Base-by-base conservation (phyloP, 2,797 vertebrate genomes). In the Arctocebus calabarensis region DNA sequence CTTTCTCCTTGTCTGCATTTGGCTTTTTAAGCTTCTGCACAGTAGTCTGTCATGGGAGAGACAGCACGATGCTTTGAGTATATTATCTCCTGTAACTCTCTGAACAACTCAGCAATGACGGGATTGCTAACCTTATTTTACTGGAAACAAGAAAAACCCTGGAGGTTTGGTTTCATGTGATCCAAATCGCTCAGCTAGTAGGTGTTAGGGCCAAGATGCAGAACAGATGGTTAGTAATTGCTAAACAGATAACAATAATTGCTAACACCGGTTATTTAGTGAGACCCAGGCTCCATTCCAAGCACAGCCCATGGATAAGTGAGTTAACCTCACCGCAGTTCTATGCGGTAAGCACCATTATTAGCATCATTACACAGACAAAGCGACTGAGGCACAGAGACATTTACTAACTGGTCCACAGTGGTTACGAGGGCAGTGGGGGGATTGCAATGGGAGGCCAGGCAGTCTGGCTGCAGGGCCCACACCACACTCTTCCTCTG, bases 401-500 rank as follows among this genome's bases (percentile, higher is more conserved):
- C 2, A 0, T 37, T 29, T 23, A 20, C 83, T 32, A 4, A 52
- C 43, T 25, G 52, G 73, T 32, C 7, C 57, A 3, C 0, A 11
- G 32, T 25, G 32, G 14, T 34, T 10, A 17, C 75, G 29, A 0
- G 0, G 77, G 32, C 70, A 17, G 57, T 7, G 0, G 70, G 13
- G 70, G 52, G 25, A 2, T 6, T 22, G 68, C n/a, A 34, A 2
- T 29, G n/a, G 17, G 45, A 16, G 34, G 27, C 79, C 34, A 13
- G 79, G 45, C 52, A 3, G 78, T 40, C 37, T 9, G 57, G 27
- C 55, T 0, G 9, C 32, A 7, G 37, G 40, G 5, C 37, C 8
- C 71, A n/a, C 1, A 62, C 34, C 4, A 2, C 45, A 16, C 37
- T 3, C 14, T 12, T 7, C 34, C 2, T 17, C 8, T 2, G 1